Percentiles rank a stretch among this genome's conserved stretches.
Evolutionary conservation across 2,888 invertebrate genomes (phyloP).

Genomic region (Oxyteleia sp.): DNA sequence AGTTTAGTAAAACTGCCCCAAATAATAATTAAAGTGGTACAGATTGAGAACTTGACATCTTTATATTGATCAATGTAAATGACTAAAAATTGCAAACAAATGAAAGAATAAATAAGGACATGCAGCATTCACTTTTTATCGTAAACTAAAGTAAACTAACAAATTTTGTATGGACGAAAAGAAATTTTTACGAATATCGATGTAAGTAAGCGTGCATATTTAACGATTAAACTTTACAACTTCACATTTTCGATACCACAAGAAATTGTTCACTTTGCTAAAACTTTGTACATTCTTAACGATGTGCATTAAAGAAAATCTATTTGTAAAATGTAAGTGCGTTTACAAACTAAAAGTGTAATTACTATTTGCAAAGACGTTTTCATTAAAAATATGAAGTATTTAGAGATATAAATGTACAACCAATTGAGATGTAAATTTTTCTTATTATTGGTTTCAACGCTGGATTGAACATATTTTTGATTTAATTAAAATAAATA

Average conservation of each 20-base stretch:
- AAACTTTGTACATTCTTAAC: slow-evolving; percentile 14
- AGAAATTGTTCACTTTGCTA: slow-evolving; percentile 56
- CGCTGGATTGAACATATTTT: too few relatives aligned
- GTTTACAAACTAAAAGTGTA: slow-evolving; percentile 25
- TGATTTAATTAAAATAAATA: too few relatives aligned
- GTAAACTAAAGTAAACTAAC: slow-evolving; percentile 6
- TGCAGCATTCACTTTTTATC: not conserved
- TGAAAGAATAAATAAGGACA: too few relatives aligned
- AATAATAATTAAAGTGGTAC: not conserved
- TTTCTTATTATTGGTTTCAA: too few relatives aligned
- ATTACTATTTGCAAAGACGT: slow-evolving; percentile 25
- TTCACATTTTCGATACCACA: slow-evolving; percentile 52
- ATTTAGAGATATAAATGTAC: slow-evolving; percentile 14
- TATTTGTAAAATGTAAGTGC: slow-evolving; percentile 37
- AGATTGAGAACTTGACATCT: slow-evolving; percentile 2
- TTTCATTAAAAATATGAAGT: too few relatives aligned
- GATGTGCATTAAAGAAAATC: slow-evolving; percentile 26
- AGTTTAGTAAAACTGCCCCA: not conserved
- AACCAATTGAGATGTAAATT: not conserved
- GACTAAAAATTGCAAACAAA: not conserved
- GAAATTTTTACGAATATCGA: slow-evolving; percentile 36
- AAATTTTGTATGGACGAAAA: slow-evolving; percentile 27
- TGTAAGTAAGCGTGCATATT: slow-evolving; percentile 40
- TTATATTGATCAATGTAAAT: not conserved
- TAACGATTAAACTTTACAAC: slow-evolving; percentile 35